These are phyloP conservation scores for Agonopterix heracliana DNA, from an alignment of 2,888 invertebrate genomes.

Conservation along the genomic window DNA sequence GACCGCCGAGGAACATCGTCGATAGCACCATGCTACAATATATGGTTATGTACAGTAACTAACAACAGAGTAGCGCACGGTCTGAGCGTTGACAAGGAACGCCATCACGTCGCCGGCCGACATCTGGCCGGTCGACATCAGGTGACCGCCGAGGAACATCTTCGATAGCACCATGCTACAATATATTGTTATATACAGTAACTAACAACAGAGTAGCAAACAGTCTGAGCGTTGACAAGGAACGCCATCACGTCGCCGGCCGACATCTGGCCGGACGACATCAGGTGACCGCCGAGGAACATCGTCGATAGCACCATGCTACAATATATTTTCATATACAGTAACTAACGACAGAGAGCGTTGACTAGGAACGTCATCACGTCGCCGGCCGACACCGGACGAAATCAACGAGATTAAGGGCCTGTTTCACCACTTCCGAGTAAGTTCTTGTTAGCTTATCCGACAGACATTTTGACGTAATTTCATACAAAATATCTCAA, in stretches of 20 bases:
- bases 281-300: slow-evolving; percentile 91
- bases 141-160: slow-evolving; percentile 91
- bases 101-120: slow-evolving; percentile 96
- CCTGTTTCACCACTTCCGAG: no score
- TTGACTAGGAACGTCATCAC: slow-evolving; percentile 98
- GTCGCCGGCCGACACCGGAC: slow-evolving; percentile 89
- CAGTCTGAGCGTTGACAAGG: slow-evolving; percentile 95
- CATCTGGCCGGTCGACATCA: slow-evolving; percentile 88
- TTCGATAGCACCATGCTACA: slow-evolving; percentile 89
- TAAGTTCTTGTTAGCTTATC: no score
- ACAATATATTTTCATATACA: background rate
- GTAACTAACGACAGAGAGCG: slow-evolving; percentile 79
- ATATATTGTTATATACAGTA: background rate
- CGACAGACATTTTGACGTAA: no score
- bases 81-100: slow-evolving; percentile 96
- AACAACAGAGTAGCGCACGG: slow-evolving; percentile 90
- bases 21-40: slow-evolving; percentile 86
- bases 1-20: slow-evolving; percentile 93
- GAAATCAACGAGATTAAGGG: no score
- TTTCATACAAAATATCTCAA: no score
- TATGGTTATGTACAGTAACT: background rate
- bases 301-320: slow-evolving; percentile 92
- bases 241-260: slow-evolving; percentile 97
- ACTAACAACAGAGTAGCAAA: slow-evolving; percentile 86
- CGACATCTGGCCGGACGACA: slow-evolving; percentile 87